phyloP scores from a whole-genome alignment of 2,797 vertebrate genomes.

The Gadopsis marmoratus region DNA sequence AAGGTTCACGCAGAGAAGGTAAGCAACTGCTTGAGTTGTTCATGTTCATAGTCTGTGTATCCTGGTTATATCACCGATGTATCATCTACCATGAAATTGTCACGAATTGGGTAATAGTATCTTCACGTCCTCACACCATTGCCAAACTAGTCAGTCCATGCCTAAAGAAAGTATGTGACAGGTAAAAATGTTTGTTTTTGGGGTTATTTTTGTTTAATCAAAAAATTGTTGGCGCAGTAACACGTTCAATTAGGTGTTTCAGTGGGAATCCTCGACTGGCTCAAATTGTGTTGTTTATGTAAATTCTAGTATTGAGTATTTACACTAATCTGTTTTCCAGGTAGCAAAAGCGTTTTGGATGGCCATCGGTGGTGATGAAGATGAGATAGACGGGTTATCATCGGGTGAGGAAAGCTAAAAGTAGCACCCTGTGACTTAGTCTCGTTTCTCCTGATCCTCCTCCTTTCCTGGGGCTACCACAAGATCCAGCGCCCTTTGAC shows the following conservation, averaged over 20 bases:
- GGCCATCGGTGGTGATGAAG: conserved; percentile 97
- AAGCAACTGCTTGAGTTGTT: conserved; percentile 46
- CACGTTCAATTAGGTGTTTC: neutral
- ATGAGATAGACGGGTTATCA: conserved; percentile 96
- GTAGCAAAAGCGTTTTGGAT: conserved; percentile 99
- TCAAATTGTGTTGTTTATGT: neutral
- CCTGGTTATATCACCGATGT: neutral
- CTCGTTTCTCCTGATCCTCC: conserved; percentile 43
- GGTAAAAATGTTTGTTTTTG: neutral
- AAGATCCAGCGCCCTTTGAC: conserved; percentile 51
- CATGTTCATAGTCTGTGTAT: neutral
- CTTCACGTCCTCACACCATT: neutral
- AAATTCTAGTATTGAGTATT: neutral
- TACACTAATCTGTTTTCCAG: conserved; percentile 75
- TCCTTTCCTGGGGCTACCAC: conserved; percentile 54
- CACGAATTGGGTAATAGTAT: neutral
- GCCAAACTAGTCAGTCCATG: neutral
- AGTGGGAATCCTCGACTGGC: neutral
- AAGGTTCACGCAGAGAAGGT: conserved; percentile 99
- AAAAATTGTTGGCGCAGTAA: neutral
- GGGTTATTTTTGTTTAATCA: neutral
- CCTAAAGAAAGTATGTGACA: neutral
- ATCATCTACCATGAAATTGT: neutral
- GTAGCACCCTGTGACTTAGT: conserved; percentile 16
- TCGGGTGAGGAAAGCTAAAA: conserved; percentile 94